Conservation (phyloP, 2,888 invertebrate genomes). For the Salpingus planirostris region DNA sequence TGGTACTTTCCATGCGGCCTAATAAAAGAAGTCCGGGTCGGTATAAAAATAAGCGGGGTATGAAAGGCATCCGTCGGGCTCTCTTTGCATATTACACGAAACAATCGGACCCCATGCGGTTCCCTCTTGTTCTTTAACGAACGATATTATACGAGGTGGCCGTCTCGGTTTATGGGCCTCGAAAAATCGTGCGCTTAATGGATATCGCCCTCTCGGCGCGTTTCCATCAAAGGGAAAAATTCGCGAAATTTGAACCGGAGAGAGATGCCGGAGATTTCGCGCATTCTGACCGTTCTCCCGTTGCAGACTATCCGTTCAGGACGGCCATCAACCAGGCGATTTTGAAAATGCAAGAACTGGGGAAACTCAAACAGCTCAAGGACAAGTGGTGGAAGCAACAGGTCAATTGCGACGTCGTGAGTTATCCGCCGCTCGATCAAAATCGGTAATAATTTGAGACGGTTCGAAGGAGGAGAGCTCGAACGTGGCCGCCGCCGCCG, state of each 20-base stretch:
- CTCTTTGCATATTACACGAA: conserved; percentile 33
- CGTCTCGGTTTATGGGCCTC: conserved; percentile 27
- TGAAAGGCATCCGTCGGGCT: conserved; percentile 28
- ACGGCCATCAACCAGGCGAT: conserved; percentile 80
- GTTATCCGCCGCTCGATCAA: not conserved
- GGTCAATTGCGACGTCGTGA: conserved; percentile 49
- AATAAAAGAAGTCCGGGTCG: too few relatives aligned
- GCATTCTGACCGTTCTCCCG: conserved; percentile 9
- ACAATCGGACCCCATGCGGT: conserved; percentile 32
- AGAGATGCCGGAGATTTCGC: conserved; percentile 16
- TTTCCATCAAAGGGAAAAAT: too few relatives aligned
- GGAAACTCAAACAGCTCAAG: conserved; percentile 70
- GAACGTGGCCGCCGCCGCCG: conserved; percentile 40
- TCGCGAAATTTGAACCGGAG: conserved; percentile 22
- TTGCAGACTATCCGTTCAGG: conserved; percentile 64
- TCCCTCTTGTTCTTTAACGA: conserved; percentile 29
- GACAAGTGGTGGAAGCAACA: conserved; percentile 84
- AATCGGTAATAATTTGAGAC: not conserved
- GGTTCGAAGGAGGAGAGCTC: not conserved
- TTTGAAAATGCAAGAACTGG: conserved; percentile 82
- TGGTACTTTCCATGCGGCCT: too few relatives aligned
- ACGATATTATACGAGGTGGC: conserved; percentile 21
- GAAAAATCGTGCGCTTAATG: conserved; percentile 23
- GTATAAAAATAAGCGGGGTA: too few relatives aligned
- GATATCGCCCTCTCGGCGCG: conserved; percentile 22